Evolutionary conservation across 2,113 vertebrate species (phyloP).

Genomic region (Ifrita kowaldi): DNA sequence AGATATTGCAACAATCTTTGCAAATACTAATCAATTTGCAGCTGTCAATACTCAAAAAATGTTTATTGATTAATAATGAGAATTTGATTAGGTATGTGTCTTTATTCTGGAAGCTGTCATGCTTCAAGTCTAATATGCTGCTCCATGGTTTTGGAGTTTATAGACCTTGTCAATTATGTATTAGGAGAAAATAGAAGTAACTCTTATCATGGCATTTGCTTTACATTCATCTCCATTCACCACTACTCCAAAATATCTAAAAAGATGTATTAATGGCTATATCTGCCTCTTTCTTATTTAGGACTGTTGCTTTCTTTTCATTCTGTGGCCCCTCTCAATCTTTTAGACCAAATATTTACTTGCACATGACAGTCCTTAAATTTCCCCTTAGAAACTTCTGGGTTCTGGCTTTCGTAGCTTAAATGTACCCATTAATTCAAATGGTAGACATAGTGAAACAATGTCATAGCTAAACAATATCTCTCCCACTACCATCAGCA

Average conservation of each 20-base stretch:
- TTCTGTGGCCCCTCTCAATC: not conserved
- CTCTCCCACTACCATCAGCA: not conserved
- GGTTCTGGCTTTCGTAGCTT: not conserved
- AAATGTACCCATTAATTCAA: not conserved
- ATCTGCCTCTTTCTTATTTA: not conserved
- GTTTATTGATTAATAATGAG: not conserved
- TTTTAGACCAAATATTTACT: not conserved
- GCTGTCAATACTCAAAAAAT: not conserved
- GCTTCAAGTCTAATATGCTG: not conserved
- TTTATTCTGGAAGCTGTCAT: not conserved
- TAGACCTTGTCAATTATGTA: not conserved
- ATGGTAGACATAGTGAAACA: not conserved
- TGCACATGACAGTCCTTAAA: not conserved
- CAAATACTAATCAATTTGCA: not conserved
- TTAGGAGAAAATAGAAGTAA: not conserved
- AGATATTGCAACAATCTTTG: not conserved
- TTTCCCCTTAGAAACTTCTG: not conserved
- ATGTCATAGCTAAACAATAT: not conserved
- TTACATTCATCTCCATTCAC: not conserved
- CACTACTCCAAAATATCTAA: not conserved
- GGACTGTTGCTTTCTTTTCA: not conserved
- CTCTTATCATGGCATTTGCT: not conserved
- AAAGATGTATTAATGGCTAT: not conserved
- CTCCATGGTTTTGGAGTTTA: not conserved
- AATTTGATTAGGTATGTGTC: not conserved